Evolutionary conservation across 2,797 vertebrate genomes (phyloP).

Genomic region (Delichon dasypus): DNA sequence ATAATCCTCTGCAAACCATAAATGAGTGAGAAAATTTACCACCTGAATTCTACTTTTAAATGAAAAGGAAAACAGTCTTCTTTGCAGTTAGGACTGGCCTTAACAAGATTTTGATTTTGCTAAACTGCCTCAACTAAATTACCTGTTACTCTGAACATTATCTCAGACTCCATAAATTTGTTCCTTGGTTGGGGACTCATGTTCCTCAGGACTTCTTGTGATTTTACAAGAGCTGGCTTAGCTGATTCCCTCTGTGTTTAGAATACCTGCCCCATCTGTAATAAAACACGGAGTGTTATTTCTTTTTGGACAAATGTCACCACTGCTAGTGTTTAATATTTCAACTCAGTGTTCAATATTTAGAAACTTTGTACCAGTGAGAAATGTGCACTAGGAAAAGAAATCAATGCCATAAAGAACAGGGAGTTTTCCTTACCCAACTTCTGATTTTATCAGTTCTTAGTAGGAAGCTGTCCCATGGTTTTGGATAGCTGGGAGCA

Average conservation of each 20-base stretch:
- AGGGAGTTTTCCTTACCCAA: not conserved
- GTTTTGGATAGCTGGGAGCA: not conserved
- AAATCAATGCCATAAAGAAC: not conserved
- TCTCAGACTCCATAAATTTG: not conserved
- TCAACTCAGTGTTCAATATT: not conserved
- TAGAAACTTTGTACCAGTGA: not conserved
- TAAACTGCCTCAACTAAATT: not conserved
- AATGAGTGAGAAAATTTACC: not conserved
- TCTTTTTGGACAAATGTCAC: not conserved
- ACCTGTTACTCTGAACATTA: not conserved
- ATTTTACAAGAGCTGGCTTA: not conserved
- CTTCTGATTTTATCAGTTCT: not conserved
- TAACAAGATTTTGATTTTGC: not conserved
- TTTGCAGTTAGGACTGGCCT: not conserved
- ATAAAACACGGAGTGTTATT: not conserved
- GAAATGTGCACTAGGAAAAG: not conserved
- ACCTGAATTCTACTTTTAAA: not conserved
- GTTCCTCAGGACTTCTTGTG: not conserved
- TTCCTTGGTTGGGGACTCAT: not conserved
- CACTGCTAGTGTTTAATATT: not conserved
- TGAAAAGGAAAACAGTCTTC: not conserved
- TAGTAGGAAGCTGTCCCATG: not conserved
- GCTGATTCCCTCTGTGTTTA: not conserved
- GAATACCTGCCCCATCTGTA: not conserved
- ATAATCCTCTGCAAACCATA: not conserved